A percentile compares a stretch with the other conserved stretches of the same genome.
phyloP scores from a whole-genome alignment of 2,113 vertebrate genomes.

The Myrmecobius fasciatus region DNA sequence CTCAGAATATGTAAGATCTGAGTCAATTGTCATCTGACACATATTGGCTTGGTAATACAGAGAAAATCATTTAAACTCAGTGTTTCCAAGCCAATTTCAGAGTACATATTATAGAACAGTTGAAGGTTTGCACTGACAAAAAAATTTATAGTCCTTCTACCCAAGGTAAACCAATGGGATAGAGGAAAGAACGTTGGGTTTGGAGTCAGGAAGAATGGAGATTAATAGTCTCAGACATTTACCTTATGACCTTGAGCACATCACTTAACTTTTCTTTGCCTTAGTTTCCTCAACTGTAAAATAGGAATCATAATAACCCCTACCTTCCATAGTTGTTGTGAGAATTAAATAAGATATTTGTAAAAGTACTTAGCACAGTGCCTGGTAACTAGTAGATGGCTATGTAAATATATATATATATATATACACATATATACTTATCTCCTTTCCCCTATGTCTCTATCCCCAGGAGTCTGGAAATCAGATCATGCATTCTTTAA shows the following conservation, averaged over 20 bases:
- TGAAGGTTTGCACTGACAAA: not conserved
- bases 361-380: not conserved
- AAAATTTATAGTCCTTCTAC: not conserved
- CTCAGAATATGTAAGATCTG: not conserved
- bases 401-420: not conserved
- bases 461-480: not conserved
- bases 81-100: not conserved
- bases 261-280: not conserved
- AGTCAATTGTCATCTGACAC: not conserved
- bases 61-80: not conserved
- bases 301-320: not conserved
- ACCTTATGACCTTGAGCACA: not conserved
- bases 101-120: not conserved
- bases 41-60: not conserved
- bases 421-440: not conserved
- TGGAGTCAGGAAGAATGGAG: not conserved
- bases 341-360: not conserved
- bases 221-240: not conserved
- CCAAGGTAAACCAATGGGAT: not conserved
- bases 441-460: not conserved
- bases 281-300: not conserved
- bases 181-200: not conserved
- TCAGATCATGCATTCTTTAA: not conserved
- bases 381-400: not conserved
- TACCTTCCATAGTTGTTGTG: not conserved